A percentile compares a stretch with the other conserved stretches of the same genome.
Conservation (phyloP, 1,140 invertebrate genomes). For the Drosophila burlai region DNA sequence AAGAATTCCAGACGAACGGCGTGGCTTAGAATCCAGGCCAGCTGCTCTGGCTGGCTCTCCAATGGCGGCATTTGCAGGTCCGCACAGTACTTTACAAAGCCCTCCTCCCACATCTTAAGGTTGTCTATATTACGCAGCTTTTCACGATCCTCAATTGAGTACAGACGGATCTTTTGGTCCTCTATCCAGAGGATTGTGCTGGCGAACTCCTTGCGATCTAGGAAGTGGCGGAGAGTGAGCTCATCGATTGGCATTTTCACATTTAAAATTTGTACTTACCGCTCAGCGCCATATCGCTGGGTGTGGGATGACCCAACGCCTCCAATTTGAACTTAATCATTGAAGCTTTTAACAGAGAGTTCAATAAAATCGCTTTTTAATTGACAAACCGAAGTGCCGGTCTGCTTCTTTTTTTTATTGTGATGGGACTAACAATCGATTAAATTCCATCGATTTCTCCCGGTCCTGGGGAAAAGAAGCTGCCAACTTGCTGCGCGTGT, state of each 20-base stretch:
- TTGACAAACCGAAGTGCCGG: slow-evolving; percentile 14
- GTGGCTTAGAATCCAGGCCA: slow-evolving; percentile 95
- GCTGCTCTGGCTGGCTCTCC: slow-evolving; percentile 87
- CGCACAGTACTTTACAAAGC: slow-evolving; percentile 91
- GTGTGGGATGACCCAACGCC: slow-evolving; percentile 90
- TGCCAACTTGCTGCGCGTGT: slow-evolving; percentile 1
- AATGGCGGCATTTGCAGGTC: slow-evolving; percentile 89
- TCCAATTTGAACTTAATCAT: slow-evolving; percentile 66
- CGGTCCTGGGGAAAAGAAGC: not conserved
- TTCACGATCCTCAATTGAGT: slow-evolving; percentile 93
- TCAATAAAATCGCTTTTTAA: slow-evolving; percentile 17
- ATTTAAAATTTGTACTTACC: slow-evolving; percentile 21
- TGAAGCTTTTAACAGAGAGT: not conserved
- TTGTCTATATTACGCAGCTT: slow-evolving; percentile 87
- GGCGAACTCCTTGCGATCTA: slow-evolving; percentile 92
- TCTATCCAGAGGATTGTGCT: slow-evolving; percentile 96
- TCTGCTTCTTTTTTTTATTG: not conserved
- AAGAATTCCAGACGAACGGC: slow-evolving; percentile 93
- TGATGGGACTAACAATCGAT: slow-evolving; percentile 17
- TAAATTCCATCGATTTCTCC: not conserved
- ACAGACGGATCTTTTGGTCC: slow-evolving; percentile 96
- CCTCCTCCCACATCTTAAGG: slow-evolving; percentile 89
- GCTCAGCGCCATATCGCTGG: slow-evolving; percentile 73
- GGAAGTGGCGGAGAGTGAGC: slow-evolving; percentile 52
- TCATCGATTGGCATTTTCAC: not conserved